Evolutionary conservation across 2,888 invertebrate species (phyloP).

Genomic region (Andrena trimmerana): DNA sequence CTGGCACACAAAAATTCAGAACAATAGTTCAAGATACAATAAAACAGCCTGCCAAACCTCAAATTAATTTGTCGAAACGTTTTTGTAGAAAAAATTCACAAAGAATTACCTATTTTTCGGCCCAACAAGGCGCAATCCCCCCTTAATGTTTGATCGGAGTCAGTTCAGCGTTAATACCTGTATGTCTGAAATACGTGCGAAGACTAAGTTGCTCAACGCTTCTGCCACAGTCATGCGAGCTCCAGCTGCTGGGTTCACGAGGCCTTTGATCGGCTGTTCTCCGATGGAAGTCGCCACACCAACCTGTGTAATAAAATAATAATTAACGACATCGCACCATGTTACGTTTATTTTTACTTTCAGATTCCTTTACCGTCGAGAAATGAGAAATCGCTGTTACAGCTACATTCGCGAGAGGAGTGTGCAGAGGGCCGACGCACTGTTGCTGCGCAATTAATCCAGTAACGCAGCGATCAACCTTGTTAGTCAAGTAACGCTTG

Average conservation of each 20-base stretch:
- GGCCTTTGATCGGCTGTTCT: constrained; percentile 97
- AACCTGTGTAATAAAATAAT: constrained; percentile 63
- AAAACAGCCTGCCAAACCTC: too few species aligned
- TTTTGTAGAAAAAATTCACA: too few species aligned
- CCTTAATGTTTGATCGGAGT: background rate
- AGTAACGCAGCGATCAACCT: constrained; percentile 97
- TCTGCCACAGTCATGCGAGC: constrained; percentile 98
- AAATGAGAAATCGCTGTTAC: constrained; percentile 95
- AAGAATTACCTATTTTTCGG: too few species aligned
- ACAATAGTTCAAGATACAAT: too few species aligned
- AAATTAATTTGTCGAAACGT: too few species aligned
- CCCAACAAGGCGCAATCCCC: too few species aligned
- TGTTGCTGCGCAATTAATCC: constrained; percentile 99
- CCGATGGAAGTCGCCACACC: constrained; percentile 98
- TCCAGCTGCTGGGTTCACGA: constrained; percentile 93
- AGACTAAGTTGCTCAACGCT: constrained; percentile 96
- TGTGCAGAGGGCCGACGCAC: constrained; percentile 98
- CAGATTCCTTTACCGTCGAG: constrained; percentile 87
- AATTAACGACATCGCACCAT: background rate
- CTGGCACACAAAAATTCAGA: too few species aligned
- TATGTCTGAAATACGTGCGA: constrained; percentile 87
- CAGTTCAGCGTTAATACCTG: constrained; percentile 83
- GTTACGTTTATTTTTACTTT: background rate
- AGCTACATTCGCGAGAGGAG: constrained; percentile 97
- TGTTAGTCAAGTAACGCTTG: constrained; percentile 97